Evolutionary conservation across 2,113 vertebrate species (phyloP), one percentile per base, ranked within the genome.

Genomic region (Tachycineta bicolor): DNA sequence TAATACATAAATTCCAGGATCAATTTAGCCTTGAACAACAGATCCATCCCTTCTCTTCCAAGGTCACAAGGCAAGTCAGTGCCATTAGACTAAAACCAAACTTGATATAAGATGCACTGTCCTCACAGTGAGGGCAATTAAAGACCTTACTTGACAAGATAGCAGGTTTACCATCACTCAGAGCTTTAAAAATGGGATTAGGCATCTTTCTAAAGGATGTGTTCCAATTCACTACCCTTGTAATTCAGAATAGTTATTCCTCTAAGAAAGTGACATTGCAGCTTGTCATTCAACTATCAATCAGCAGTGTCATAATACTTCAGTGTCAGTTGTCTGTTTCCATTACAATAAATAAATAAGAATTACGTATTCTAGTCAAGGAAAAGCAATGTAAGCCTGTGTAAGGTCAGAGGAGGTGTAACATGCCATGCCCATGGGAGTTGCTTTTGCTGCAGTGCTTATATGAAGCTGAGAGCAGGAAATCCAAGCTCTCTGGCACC

Each of bases 321-420:
- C 80, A 83, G 86, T 63, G 80, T 56, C 52, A 3, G n/a, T 56
- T 94, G 83, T 87, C 94, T 84, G 68, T 68, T 93, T 81, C 86
- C 60, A 94, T 92, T 94, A 92, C 39, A 93, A 81, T 95, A 93
- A 95, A 95, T 95, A 94, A 95, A 83, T 91, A 95, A 95, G 86
- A 96, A 94, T 93, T 92, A 92, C 4, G 34, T 81, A 83, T 94
- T 92, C 91, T 60, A 63, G 86, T 67, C 73, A 87, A 89, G 73
- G 39, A 83, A 88, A 89, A 71, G 80, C 64, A 56, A 28, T 37
- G 31, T 63, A 90, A 87, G 81, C 52, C 69, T 53, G 9, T 28
- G 52, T 87, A 84, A 90, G 83, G 86, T 81, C 65, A 5, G n/a
- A 26, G 47, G 50, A 88, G 52, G 77, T 1, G 1, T 80, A 86